phyloP scores from a whole-genome alignment of 2,888 invertebrate species.

The Auanema freiburgensis region DNA sequence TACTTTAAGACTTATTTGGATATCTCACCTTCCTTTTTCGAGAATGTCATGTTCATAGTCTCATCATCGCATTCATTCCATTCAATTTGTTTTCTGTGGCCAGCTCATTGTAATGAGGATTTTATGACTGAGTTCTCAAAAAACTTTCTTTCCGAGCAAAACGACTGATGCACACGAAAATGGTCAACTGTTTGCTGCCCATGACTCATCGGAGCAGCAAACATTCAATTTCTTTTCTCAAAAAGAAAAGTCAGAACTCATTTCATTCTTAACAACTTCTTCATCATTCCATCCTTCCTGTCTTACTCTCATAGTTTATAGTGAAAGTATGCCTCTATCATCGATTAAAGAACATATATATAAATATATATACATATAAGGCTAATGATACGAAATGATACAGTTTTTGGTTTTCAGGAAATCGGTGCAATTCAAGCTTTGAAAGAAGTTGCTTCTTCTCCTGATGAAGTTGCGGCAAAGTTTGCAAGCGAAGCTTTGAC shows the following conservation, averaged over 20 bases:
- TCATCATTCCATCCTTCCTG: no score
- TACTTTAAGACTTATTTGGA: no score
- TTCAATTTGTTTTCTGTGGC: no score
- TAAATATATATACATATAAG: background rate
- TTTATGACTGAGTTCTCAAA: no score
- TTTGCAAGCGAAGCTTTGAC: conserved; percentile 74
- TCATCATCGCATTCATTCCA: no score
- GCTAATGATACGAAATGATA: background rate
- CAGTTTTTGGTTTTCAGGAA: conserved; percentile 70
- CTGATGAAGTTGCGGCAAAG: conserved; percentile 94
- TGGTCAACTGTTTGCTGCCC: no score
- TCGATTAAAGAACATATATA: conserved; percentile 6
- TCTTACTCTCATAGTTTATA: background rate
- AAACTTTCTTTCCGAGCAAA: no score
- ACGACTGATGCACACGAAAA: no score
- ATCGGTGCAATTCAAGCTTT: conserved; percentile 92
- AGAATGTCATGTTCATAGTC: no score
- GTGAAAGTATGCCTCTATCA: conserved; percentile 24
- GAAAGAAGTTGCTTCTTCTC: conserved; percentile 93
- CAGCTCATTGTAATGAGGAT: no score
- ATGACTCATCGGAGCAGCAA: no score
- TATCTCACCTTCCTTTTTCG: no score
- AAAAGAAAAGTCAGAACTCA: background rate
- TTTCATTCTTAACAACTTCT: background rate
- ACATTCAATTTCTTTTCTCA: conserved; percentile 11